Conservation (phyloP, 2,888 invertebrate species). For the Unio pictorum region DNA sequence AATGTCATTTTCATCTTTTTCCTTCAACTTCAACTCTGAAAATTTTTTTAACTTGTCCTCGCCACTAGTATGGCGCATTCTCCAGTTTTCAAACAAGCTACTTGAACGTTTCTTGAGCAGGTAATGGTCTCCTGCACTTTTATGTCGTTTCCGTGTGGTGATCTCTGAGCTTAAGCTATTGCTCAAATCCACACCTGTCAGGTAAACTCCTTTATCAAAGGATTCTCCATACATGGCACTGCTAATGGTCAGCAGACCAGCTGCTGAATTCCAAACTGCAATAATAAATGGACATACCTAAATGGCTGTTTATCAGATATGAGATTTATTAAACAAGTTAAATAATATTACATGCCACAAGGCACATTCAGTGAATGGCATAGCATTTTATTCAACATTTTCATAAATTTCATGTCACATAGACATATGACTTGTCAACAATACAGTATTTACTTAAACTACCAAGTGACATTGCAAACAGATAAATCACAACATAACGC, state of each 20-base stretch:
- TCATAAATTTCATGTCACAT: background rate
- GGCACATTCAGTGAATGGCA: background rate
- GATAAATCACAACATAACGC: no score
- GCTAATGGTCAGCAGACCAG: slow-evolving; percentile 75
- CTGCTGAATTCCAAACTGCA: slow-evolving; percentile 73
- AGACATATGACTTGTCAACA: background rate
- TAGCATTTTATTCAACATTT: background rate
- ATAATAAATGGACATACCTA: slow-evolving; percentile 32
- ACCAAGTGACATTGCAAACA: no score
- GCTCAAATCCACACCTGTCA: slow-evolving; percentile 11
- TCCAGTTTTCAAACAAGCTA: slow-evolving; percentile 53
- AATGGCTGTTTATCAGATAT: no score
- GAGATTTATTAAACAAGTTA: no score
- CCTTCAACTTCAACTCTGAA: slow-evolving; percentile 36
- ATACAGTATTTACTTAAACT: no score
- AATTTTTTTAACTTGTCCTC: slow-evolving; percentile 39
- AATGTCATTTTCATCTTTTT: slow-evolving; percentile 21
- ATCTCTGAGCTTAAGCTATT: slow-evolving; percentile 33
- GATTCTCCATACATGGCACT: slow-evolving; percentile 27
- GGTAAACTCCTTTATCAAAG: slow-evolving; percentile 42
- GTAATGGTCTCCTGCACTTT: slow-evolving; percentile 66
- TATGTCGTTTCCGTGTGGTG: slow-evolving; percentile 55
- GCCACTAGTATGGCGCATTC: slow-evolving; percentile 35
- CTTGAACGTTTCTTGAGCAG: slow-evolving; percentile 49
- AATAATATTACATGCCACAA: no score